Base-by-base conservation (phyloP, 2,888 invertebrate genomes). In the Cerastoderma edule region DNA sequence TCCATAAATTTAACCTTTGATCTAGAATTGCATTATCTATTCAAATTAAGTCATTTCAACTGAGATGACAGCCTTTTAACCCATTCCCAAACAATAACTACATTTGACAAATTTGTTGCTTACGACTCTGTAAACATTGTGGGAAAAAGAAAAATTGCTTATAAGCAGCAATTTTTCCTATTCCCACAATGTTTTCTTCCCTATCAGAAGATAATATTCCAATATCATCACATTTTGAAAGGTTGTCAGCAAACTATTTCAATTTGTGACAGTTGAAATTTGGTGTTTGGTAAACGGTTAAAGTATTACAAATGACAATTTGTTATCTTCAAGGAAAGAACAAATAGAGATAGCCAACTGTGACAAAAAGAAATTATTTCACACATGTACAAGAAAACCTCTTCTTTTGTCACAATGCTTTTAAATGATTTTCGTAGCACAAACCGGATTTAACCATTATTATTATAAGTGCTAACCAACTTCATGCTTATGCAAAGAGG, bases 61-160 rank as follows among this genome's bases (percentile, higher is more conserved):
- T n/a, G n/a, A n/a, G n/a, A n/a, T n/a, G n/a, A n/a, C n/a, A n/a
- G 8, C 39, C 8, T 16, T 39, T 56, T 1, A 56, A 56, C 28
- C 30, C 28, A 22, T 56, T 56, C 2, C 56, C 28, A 28, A 5
- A 56, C 16, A 8, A 30, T 30, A 13, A 4, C 30, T 19, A 1
- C 28, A 30, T 56, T 30, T 56, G 28, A 56, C 10, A 24, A 1
- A 28, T n/a, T 8, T 30, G 30, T 1, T 30, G 5, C 10, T 30
- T 16, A 56, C 10, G 30, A 1, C 30, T 30, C 30, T 27, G 30
- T 30, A 56, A 56, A 30, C 56, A 28, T 56, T 30, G 30, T 56
- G 56, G 10, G 16, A 56, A 56, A 56, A 30, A 24, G 16, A 56
- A 32, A 56, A 56, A 56, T 28, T 50, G 50, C 50, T 22, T 10